Evolutionary conservation across 1,140 invertebrate genomes (phyloP).

Genomic region (Portunus trituberculatus): DNA sequence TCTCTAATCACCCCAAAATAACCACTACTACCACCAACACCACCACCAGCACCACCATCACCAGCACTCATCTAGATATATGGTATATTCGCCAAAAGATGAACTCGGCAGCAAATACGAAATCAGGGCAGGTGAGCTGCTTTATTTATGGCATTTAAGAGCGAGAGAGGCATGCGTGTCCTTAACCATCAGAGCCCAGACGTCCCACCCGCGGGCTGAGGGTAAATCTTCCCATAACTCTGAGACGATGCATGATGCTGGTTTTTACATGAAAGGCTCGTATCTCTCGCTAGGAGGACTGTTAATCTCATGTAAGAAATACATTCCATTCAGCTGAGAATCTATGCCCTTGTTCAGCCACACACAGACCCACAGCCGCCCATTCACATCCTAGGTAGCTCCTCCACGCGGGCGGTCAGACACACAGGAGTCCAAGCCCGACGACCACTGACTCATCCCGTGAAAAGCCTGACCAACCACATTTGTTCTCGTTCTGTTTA

Average conservation of each 20-base stretch:
- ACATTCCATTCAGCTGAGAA: neutral
- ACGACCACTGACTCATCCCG: too few relatives aligned
- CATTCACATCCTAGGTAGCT: too few relatives aligned
- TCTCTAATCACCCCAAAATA: too few relatives aligned
- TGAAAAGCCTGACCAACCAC: too few relatives aligned
- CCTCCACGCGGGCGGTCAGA: too few relatives aligned
- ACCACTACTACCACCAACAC: neutral
- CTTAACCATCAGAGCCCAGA: too few relatives aligned
- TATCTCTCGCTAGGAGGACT: neutral
- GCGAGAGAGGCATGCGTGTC: too few relatives aligned
- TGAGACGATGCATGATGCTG: neutral
- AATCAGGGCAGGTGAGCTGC: neutral
- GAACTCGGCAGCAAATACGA: neutral
- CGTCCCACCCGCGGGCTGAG: too few relatives aligned
- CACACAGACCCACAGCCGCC: too few relatives aligned
- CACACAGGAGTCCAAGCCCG: too few relatives aligned
- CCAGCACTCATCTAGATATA: neutral
- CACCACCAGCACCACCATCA: neutral
- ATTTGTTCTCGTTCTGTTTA: too few relatives aligned
- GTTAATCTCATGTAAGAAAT: neutral
- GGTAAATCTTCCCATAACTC: slow-evolving; percentile 16
- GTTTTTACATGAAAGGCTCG: neutral
- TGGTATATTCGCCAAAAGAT: neutral
- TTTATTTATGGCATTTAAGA: neutral
- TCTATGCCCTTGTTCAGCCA: neutral